Evolutionary conservation across 1,140 invertebrate genomes (phyloP), one percentile per base, ranked within the genome.

Genomic region (Bombus waltoni): DNA sequence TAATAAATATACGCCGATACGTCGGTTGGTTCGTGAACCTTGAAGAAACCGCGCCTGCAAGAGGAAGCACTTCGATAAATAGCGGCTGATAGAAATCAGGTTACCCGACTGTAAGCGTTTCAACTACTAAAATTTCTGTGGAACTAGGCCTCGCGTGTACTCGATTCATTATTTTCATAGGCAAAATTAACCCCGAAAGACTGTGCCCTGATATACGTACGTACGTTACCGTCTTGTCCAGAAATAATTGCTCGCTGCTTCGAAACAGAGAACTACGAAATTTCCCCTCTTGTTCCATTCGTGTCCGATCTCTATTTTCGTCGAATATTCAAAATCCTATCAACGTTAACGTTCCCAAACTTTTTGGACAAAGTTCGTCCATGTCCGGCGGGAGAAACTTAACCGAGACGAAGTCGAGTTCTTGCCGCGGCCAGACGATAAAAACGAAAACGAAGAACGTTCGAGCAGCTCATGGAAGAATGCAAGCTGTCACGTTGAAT

Each of bases 91-190:
- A 53, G 44, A 78, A 78, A 78, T 78, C 74, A n/a, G 40, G 72
- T 81, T 81, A 62, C 80, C 28, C 44, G 25, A 44, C 38, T 35
- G 38, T 38, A n/a, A 70, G n/a, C 38, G 28, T 42, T 76, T 35
- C 44, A 40, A n/a, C 81, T 44, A 22, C 72, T 15, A 40, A 70
- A 70, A 83, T 77, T 32, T 62, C 66, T 72, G 83, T 71, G 32
- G 22, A 83, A 82, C 35, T 81, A 68, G 71, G 71, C 53, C 72
- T 82, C 71, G 35, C 84, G 70, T 59, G 79, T 40, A 15, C 18
- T 9, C 40, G 47, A 57, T 74, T 70, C 65, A 65, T 74, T 82
- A 86, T 59, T 68, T 78, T 38, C 71, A 6, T 22, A 38, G 13
- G 35, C 32, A 42, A 80, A 79, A 71, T 80, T 80, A 85, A 80